Conservation (phyloP, 2,113 vertebrate genomes). For the Cheilinus undulatus region DNA sequence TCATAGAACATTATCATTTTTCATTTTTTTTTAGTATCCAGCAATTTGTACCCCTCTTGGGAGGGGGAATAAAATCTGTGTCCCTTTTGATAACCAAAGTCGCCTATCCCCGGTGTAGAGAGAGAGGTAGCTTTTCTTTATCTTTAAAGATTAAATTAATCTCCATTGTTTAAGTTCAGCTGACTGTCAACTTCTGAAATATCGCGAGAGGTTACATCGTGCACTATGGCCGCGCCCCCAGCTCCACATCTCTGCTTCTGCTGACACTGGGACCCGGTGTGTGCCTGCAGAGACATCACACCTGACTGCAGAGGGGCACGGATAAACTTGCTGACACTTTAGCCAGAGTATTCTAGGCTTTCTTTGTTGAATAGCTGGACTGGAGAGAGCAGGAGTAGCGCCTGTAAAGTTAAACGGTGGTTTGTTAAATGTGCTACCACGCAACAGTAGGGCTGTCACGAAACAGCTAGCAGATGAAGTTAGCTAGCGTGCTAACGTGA, state of each 20-base stretch:
- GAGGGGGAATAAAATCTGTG: too few relatives aligned
- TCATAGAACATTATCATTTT: too few relatives aligned
- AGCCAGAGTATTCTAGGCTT: neutral
- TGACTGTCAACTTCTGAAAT: constrained; percentile 11
- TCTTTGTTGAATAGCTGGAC: neutral
- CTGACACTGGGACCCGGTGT: constrained; percentile 3
- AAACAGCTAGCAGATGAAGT: constrained; percentile 49
- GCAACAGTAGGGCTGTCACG: constrained; percentile 23
- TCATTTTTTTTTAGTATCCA: too few relatives aligned
- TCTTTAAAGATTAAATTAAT: too few relatives aligned
- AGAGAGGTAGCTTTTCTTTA: too few relatives aligned
- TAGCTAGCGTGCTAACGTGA: constrained; percentile 31
- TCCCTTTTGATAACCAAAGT: too few relatives aligned
- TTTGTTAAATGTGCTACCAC: constrained; percentile 17
- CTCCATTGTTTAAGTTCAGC: too few relatives aligned
- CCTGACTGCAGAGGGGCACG: neutral
- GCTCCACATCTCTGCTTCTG: neutral
- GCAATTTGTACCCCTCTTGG: too few relatives aligned
- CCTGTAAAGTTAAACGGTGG: constrained; percentile 4
- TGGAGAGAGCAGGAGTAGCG: neutral
- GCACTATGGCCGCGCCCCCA: neutral
- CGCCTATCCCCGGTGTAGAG: too few relatives aligned
- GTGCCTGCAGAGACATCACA: neutral
- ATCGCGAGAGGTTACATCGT: constrained; percentile 31
- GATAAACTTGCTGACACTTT: neutral